Percentiles rank a stretch among this genome's conserved stretches.
Conservation (phyloP, 2,888 invertebrate genomes). For the Drosophila acutilabella region DNA sequence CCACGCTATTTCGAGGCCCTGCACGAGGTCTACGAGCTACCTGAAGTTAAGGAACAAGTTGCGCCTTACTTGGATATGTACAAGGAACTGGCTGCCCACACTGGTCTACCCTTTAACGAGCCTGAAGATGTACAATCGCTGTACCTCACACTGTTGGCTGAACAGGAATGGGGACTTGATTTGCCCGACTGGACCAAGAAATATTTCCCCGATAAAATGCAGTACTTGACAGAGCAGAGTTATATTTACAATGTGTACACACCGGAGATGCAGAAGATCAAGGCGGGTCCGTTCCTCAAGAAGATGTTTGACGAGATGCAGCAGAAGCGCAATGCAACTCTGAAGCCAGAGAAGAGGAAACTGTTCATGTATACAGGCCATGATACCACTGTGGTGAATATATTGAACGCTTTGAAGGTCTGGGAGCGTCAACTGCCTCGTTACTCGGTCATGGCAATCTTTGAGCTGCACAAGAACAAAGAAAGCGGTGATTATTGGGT, state of each 20-base stretch:
- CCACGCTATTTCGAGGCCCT: constrained; percentile 88
- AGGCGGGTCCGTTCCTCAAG: constrained; percentile 88
- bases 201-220: constrained; percentile 87
- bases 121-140: constrained; percentile 89
- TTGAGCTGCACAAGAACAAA: constrained; percentile 88
- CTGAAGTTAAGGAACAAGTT: constrained; percentile 86
- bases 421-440: constrained; percentile 89
- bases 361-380: constrained; percentile 90
- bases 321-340: constrained; percentile 84
- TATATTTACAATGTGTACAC: constrained; percentile 87
- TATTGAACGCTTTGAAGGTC: constrained; percentile 88
- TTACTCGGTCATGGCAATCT: constrained; percentile 88
- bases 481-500: constrained; percentile 85
- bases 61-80: constrained; percentile 86
- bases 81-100: constrained; percentile 85
- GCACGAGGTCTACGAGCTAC: constrained; percentile 84
- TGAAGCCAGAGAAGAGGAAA: constrained; percentile 86
- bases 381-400: constrained; percentile 89
- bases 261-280: constrained; percentile 87
- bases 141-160: constrained; percentile 88
- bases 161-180: constrained; percentile 87
- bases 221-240: constrained; percentile 86
- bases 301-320: constrained; percentile 88
- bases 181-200: constrained; percentile 88
- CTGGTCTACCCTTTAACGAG: constrained; percentile 86